Conservation (phyloP, 2,797 vertebrate genomes). For the Myoxocephalus aenaeus region DNA sequence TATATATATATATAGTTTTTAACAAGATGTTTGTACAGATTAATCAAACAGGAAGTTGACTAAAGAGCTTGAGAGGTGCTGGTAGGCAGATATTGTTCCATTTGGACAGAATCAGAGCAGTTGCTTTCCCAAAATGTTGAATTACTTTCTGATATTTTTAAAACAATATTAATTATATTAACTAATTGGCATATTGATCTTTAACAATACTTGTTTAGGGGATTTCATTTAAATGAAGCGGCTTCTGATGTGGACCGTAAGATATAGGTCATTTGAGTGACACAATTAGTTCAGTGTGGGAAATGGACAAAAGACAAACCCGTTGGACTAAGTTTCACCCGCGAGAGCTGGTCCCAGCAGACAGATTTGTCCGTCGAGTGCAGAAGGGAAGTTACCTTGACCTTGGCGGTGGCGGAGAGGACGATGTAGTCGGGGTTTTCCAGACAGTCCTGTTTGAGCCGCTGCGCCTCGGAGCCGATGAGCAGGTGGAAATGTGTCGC, state of each 20-base stretch:
- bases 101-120: too few relatives aligned
- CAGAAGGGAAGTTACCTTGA: conserved; percentile 85
- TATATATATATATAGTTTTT: not conserved
- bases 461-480: conserved; percentile 91
- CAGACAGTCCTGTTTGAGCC: conserved; percentile 92
- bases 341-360: not conserved
- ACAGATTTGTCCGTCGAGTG: not conserved
- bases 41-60: too few relatives aligned
- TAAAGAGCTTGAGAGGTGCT: too few relatives aligned
- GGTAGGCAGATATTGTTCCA: too few relatives aligned
- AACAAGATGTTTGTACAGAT: too few relatives aligned
- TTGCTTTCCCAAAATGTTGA: too few relatives aligned
- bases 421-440: conserved; percentile 91
- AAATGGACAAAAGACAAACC: not conserved
- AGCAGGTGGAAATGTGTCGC: conserved; percentile 97
- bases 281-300: not conserved
- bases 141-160: too few relatives aligned
- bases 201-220: too few relatives aligned
- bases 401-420: conserved; percentile 93
- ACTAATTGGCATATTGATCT: too few relatives aligned
- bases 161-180: too few relatives aligned
- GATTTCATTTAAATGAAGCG: not conserved
- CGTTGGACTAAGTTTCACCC: too few relatives aligned
- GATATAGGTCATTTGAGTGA: not conserved
- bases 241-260: not conserved